Conservation (phyloP, 2,797 vertebrate species). For the Neostethus bicornis region DNA sequence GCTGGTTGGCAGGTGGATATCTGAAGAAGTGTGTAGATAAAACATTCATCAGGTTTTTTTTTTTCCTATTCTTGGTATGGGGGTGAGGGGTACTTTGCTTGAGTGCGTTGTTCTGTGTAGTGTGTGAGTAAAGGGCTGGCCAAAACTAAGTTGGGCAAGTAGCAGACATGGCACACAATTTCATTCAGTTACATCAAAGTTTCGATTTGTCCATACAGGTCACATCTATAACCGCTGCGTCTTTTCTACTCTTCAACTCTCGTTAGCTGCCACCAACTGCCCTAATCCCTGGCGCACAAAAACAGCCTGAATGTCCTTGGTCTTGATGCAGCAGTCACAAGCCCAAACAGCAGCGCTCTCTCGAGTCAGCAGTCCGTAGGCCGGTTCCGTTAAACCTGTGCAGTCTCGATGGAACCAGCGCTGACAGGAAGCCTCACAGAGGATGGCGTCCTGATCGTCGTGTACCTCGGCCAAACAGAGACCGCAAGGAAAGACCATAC, state of each 20-base stretch:
- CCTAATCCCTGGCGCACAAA: slow-evolving; percentile 95
- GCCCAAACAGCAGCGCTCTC: slow-evolving; percentile 96
- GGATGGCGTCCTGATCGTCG: slow-evolving; percentile 95
- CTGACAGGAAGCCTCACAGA: slow-evolving; percentile 96
- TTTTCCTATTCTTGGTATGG: slow-evolving; percentile 37
- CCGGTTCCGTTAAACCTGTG: slow-evolving; percentile 94
- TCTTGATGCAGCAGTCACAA: slow-evolving; percentile 97
- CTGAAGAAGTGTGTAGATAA: slow-evolving; percentile 60
- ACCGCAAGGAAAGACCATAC: slow-evolving; percentile 88
- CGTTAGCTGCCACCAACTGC: slow-evolving; percentile 93
- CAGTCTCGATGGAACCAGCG: slow-evolving; percentile 98
- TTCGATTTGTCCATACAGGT: slow-evolving; percentile 37
- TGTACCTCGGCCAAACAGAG: slow-evolving; percentile 94
- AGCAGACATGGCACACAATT: slow-evolving; percentile 55
- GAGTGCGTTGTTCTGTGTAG: slow-evolving; percentile 59
- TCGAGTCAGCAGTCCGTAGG: slow-evolving; percentile 93
- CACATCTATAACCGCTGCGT: slow-evolving; percentile 20
- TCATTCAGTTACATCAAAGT: slow-evolving; percentile 52
- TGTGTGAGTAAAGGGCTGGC: slow-evolving; percentile 72
- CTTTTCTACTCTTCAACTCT: slow-evolving; percentile 81
- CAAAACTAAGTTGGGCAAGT: slow-evolving; percentile 52
- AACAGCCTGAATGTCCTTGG: slow-evolving; percentile 97
- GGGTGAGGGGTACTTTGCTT: slow-evolving; percentile 31
- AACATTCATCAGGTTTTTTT: slow-evolving; percentile 74
- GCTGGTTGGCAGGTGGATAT: slow-evolving; percentile 75